A percentile compares a stretch with the other conserved stretches of the same genome.
Conservation (phyloP, 2,888 invertebrate genomes). For the Eubasilissa splendida region DNA sequence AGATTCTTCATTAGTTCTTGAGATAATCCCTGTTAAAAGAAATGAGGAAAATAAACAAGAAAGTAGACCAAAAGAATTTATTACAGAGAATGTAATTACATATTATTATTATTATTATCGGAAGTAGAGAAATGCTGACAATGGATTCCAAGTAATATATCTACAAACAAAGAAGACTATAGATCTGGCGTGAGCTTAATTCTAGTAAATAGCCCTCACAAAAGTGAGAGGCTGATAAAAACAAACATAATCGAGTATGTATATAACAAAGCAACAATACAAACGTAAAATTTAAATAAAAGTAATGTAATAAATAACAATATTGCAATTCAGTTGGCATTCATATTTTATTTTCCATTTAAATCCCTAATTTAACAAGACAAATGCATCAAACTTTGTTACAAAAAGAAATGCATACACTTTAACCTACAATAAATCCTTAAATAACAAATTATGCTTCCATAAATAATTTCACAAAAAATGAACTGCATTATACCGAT, state of each 20-base stretch:
- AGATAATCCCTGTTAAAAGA: background rate
- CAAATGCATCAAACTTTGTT: conserved; percentile 58
- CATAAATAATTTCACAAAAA: conserved; percentile 58
- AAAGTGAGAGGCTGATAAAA: conserved; percentile 56
- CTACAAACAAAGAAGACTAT: conserved; percentile 57
- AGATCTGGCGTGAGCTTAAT: conserved; percentile 58
- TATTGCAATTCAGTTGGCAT: conserved; percentile 59
- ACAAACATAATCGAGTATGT: conserved; percentile 59
- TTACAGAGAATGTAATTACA: conserved; percentile 59
- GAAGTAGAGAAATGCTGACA: conserved; percentile 59
- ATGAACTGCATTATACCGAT: conserved; percentile 52
- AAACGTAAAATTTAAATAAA: conserved; percentile 59
- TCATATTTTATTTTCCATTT: conserved; percentile 44
- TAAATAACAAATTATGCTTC: conserved; percentile 56
- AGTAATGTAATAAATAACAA: conserved; percentile 58
- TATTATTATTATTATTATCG: conserved; percentile 54
- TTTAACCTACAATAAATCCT: conserved; percentile 60
- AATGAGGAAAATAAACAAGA: conserved; percentile 36
- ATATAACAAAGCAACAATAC: conserved; percentile 59
- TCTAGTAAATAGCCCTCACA: conserved; percentile 55
- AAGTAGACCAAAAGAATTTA: conserved; percentile 73
- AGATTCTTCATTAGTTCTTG: too few relatives aligned
- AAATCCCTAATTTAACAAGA: conserved; percentile 55
- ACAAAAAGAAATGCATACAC: conserved; percentile 59
- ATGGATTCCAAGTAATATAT: conserved; percentile 58